phyloP scores from a whole-genome alignment of 2,797 vertebrate species.

The Australoheros facetus region DNA sequence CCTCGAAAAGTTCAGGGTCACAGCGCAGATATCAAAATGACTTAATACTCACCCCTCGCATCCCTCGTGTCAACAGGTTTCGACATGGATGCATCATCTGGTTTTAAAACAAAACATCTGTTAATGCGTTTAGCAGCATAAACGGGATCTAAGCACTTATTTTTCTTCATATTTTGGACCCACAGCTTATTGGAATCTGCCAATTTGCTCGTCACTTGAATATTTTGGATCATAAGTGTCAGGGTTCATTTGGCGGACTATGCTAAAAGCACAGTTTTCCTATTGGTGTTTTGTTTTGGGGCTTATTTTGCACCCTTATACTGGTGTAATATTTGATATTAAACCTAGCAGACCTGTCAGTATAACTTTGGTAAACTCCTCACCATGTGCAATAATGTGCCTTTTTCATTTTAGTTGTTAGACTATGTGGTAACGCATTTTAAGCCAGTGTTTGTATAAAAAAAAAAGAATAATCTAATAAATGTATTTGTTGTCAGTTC shows the following conservation, averaged over 20 bases:
- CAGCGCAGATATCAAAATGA: neutral
- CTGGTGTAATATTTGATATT: neutral
- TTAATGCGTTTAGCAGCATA: neutral
- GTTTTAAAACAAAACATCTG: neutral
- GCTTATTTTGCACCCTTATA: neutral
- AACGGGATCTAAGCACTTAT: neutral
- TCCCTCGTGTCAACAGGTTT: neutral
- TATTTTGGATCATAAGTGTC: neutral
- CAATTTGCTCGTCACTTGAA: neutral
- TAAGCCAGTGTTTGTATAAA: no score
- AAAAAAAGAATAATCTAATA: no score
- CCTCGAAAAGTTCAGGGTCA: neutral
- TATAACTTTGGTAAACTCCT: neutral
- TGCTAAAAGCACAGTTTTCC: neutral
- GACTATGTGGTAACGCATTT: no score
- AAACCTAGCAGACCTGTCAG: neutral
- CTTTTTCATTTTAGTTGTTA: neutral
- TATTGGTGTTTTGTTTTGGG: fast-evolving
- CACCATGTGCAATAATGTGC: neutral
- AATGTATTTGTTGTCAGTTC: no score
- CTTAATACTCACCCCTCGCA: neutral
- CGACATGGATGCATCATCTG: neutral
- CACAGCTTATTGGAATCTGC: neutral
- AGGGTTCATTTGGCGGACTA: neutral
- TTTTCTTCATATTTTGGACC: neutral